Conservation (phyloP, 2,113 vertebrate genomes). For the Ptyas mucosa region DNA sequence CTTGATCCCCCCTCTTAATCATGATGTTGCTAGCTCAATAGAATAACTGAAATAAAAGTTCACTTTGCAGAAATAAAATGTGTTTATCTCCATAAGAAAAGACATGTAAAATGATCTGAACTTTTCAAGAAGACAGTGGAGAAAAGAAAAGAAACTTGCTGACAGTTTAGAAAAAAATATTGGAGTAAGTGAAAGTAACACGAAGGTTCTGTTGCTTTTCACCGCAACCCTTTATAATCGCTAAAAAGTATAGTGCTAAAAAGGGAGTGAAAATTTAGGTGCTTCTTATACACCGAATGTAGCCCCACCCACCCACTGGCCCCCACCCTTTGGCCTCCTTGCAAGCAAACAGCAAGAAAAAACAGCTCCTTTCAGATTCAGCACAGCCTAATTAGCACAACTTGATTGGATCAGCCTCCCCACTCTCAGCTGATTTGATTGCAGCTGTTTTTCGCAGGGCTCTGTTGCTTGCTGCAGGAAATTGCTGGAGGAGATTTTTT, state of each 20-base stretch:
- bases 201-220: not conserved
- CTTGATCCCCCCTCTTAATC: not conserved
- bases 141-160: not conserved
- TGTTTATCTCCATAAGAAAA: constrained; percentile 12
- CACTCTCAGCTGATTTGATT: too few species aligned
- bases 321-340: too few species aligned
- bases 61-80: not conserved
- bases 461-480: too few species aligned
- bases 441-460: too few species aligned
- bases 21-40: not conserved
- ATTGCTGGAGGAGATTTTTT: too few species aligned
- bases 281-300: too few species aligned
- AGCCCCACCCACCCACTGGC: too few species aligned
- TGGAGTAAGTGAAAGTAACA: not conserved
- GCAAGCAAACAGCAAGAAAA: too few species aligned
- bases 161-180: not conserved
- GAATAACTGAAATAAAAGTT: not conserved
- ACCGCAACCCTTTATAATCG: not conserved
- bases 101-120: not conserved
- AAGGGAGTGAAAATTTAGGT: too few species aligned
- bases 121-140: not conserved
- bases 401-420: too few species aligned
- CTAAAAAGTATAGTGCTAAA: not conserved
- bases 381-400: too few species aligned
- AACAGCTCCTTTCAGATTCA: too few species aligned